Percentiles rank a stretch among this genome's conserved stretches.
Evolutionary conservation across 2,888 invertebrate genomes (phyloP).

Genomic region (Syrphus vitripennis): DNA sequence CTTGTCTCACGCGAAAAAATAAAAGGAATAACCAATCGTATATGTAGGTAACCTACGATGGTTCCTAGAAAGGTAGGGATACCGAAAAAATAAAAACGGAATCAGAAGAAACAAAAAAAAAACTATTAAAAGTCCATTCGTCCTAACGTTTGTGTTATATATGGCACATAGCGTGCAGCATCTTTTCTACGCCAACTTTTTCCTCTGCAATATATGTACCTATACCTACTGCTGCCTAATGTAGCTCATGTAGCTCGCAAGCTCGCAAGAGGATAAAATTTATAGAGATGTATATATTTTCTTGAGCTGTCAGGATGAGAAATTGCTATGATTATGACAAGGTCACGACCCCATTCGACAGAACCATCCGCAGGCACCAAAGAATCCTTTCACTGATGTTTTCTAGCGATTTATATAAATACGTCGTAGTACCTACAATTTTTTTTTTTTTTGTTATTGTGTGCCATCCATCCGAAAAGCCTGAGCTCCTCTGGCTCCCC

Average conservation of each 20-base stretch:
- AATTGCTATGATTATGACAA: constrained; percentile 63
- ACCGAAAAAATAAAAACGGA: neutral
- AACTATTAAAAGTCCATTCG: constrained; percentile 49
- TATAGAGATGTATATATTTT: constrained; percentile 17
- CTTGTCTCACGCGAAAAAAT: constrained; percentile 10
- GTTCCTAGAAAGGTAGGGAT: neutral
- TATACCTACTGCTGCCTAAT: no score
- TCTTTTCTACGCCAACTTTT: constrained; percentile 32
- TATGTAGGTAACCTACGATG: no score
- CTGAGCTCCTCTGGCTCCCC: neutral
- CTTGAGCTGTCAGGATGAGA: constrained; percentile 61
- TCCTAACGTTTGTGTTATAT: neutral
- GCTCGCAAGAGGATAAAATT: neutral
- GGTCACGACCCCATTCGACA: constrained; percentile 65
- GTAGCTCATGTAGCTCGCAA: neutral
- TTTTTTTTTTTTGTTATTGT: constrained; percentile 22
- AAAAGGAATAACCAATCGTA: neutral
- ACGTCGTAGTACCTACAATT: neutral
- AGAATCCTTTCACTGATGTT: constrained; percentile 39
- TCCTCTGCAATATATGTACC: neutral
- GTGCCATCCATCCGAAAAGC: constrained; percentile 15
- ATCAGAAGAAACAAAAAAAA: neutral
- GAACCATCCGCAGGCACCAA: constrained; percentile 20
- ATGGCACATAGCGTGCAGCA: constrained; percentile 32
- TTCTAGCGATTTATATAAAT: neutral